Conservation (phyloP, 2,888 invertebrate species). For the Hydropsyche betteni region DNA sequence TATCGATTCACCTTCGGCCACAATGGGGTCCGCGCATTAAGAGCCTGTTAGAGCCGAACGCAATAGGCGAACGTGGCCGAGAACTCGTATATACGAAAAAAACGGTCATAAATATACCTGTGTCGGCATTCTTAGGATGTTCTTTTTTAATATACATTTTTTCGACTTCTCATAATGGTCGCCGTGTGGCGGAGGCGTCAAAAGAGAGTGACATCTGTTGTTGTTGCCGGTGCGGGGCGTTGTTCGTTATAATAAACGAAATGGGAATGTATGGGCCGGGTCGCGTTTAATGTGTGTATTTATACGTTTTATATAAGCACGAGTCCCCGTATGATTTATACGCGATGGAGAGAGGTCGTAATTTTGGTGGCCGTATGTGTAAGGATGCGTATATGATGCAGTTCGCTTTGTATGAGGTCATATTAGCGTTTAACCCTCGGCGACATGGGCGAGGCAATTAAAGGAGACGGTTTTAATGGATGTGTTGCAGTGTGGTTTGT, state of each 20-base stretch:
- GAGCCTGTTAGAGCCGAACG: conserved; percentile 34
- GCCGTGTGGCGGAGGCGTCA: conserved; percentile 49
- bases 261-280: conserved; percentile 49
- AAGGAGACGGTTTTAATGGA: conserved; percentile 12
- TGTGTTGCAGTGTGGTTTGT: background rate
- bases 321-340: conserved; percentile 47
- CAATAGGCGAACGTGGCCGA: conserved; percentile 28
- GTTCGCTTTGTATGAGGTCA: conserved; percentile 7
- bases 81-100: conserved; percentile 34
- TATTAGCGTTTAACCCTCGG: conserved; percentile 1
- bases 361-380: conserved; percentile 29
- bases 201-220: conserved; percentile 52
- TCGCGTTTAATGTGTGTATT: conserved; percentile 48
- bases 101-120: conserved; percentile 52
- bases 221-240: conserved; percentile 47
- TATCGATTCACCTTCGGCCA: conserved; percentile 32
- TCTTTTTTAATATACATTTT: conserved; percentile 38
- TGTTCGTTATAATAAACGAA: conserved; percentile 46
- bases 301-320: conserved; percentile 39
- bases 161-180: conserved; percentile 42
- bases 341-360: conserved; percentile 38
- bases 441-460: conserved; percentile 5
- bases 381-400: background rate
- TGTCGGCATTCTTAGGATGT: conserved; percentile 43
- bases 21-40: conserved; percentile 33